A percentile compares a stretch with the other conserved stretches of the same genome.
Conservation (phyloP, 2,113 vertebrate species). For the Pavo muticus region DNA sequence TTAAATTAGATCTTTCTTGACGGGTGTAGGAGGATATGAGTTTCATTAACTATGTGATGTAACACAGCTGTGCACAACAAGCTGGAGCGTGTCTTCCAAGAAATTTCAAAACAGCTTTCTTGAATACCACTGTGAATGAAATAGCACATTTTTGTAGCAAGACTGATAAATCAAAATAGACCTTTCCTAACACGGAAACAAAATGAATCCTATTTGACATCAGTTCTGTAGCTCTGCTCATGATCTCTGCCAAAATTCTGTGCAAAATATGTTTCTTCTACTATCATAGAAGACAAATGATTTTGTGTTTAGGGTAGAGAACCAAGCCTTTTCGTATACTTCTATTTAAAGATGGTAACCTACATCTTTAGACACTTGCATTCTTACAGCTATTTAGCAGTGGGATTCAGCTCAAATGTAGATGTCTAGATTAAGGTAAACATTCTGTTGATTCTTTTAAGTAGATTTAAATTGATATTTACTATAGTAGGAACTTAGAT, state of each 20-base stretch:
- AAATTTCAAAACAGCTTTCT: slow-evolving; percentile 36
- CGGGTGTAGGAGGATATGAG: neutral
- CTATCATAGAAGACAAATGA: neutral
- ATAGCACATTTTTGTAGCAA: neutral
- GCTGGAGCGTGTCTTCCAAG: neutral
- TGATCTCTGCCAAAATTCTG: slow-evolving; percentile 17
- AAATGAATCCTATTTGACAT: neutral
- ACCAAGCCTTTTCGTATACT: neutral
- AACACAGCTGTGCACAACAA: slow-evolving; percentile 15
- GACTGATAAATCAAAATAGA: slow-evolving; percentile 26
- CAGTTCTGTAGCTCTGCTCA: neutral
- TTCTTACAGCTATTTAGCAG: neutral
- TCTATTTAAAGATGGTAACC: neutral
- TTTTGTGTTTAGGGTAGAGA: neutral
- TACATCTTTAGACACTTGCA: neutral
- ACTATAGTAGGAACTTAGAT: neutral
- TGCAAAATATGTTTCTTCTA: neutral
- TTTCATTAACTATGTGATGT: slow-evolving; percentile 25
- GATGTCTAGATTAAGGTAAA: neutral
- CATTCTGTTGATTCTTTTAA: neutral
- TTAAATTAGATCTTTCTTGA: neutral
- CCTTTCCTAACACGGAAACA: neutral
- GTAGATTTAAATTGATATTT: neutral
- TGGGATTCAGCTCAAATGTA: neutral
- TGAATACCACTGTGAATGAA: slow-evolving; percentile 9